Evolutionary conservation across 2,888 invertebrate species (phyloP).

Genomic region (Parnassius orleans): DNA sequence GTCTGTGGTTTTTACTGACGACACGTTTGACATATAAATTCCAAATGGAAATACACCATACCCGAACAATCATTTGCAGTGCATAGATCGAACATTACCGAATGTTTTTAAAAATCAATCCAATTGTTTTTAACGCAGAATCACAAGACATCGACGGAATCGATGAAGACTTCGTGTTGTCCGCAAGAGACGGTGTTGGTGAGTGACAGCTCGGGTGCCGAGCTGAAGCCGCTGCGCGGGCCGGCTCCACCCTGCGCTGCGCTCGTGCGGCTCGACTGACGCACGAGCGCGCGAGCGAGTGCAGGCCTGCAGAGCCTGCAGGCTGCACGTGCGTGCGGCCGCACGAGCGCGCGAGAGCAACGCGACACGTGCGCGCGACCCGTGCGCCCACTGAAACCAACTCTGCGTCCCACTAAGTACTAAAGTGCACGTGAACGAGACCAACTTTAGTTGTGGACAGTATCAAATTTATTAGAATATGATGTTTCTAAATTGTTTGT

Average conservation of each 20-base stretch:
- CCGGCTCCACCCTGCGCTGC: constrained; percentile 32
- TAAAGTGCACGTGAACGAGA: constrained; percentile 1
- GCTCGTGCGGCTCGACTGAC: constrained; percentile 44
- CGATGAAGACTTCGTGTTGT: constrained; percentile 71
- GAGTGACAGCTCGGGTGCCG: constrained; percentile 64
- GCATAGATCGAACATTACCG: no score
- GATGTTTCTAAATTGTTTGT: no score
- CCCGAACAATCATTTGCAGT: no score
- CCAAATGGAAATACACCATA: no score
- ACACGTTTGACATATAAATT: no score
- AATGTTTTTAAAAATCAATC: no score
- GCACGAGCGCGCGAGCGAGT: no score
- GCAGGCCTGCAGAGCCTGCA: no score
- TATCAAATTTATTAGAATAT: no score
- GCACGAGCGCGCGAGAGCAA: not conserved
- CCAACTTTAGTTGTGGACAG: not conserved
- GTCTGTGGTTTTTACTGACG: no score
- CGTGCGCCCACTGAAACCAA: constrained; percentile 39
- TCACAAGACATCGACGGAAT: constrained; percentile 69
- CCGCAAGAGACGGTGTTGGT: constrained; percentile 63
- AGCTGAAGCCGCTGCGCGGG: constrained; percentile 57
- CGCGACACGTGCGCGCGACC: not conserved
- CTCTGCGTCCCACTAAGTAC: not conserved
- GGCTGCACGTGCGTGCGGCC: no score
- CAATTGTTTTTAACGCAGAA: constrained; percentile 42